A percentile compares a stretch with the other conserved stretches of the same genome.
Conservation (phyloP, 1,140 invertebrate species). For the Papilio glaucus region DNA sequence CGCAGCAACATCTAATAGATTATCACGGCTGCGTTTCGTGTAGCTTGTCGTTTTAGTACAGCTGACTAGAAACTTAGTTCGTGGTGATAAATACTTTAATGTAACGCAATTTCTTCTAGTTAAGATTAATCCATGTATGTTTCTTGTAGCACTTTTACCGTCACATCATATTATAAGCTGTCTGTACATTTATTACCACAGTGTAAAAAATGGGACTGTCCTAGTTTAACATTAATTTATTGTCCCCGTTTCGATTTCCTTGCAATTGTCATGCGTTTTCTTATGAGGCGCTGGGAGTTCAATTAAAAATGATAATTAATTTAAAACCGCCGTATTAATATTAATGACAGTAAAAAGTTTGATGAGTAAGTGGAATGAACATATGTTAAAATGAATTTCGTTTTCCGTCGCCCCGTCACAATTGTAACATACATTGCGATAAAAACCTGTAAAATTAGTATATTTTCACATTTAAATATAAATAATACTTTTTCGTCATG, state of each 20-base stretch:
- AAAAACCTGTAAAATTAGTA: background rate
- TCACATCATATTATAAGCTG: too few relatives aligned
- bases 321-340: conserved; percentile 25
- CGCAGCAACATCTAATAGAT: too few relatives aligned
- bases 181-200: background rate
- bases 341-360: conserved; percentile 23
- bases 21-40: too few relatives aligned
- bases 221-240: background rate
- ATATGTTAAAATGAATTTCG: conserved; percentile 10
- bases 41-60: too few relatives aligned
- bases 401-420: background rate
- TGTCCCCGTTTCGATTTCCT: conserved; percentile 26
- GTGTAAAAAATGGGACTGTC: background rate
- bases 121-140: too few relatives aligned
- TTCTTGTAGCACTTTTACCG: too few relatives aligned
- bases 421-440: background rate
- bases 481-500: too few relatives aligned
- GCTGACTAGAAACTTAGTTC: too few relatives aligned
- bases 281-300: conserved; percentile 34
- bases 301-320: conserved; percentile 37
- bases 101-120: too few relatives aligned
- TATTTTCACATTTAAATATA: background rate
- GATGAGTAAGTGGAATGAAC: conserved; percentile 20
- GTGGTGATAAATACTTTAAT: too few relatives aligned
- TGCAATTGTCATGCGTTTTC: conserved; percentile 33